phyloP scores from a whole-genome alignment of 2,888 invertebrate genomes.

The Myathropa florea region DNA sequence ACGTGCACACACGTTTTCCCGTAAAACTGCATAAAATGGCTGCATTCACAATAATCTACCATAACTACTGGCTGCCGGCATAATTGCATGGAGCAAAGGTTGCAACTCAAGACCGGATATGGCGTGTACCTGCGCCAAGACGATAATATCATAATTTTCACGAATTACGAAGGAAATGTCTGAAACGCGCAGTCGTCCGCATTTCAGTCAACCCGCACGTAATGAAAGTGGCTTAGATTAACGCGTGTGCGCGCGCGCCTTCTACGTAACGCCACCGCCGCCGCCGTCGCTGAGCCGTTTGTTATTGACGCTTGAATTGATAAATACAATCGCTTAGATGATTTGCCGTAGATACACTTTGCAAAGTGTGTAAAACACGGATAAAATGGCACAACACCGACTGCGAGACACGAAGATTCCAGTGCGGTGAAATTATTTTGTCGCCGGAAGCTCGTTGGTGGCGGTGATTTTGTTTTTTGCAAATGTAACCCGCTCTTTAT shows the following conservation, averaged over 20 bases:
- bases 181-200: slow-evolving; percentile 1
- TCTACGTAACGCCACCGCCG: slow-evolving; percentile 8
- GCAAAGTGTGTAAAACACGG: not conserved
- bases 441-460: not conserved
- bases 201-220: slow-evolving; percentile 13
- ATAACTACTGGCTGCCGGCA: not conserved
- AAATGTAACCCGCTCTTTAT: not conserved
- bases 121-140: slow-evolving; percentile 19
- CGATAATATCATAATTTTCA: slow-evolving; percentile 34
- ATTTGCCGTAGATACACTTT: not conserved
- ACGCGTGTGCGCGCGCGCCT: slow-evolving; percentile 1
- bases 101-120: slow-evolving; percentile 48
- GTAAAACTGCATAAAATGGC: slow-evolving; percentile 14
- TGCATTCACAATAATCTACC: not conserved
- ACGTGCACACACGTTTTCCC: slow-evolving; percentile 1
- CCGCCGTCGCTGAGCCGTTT: not conserved
- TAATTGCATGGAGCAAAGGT: slow-evolving; percentile 48
- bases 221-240: slow-evolving; percentile 55
- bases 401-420: not conserved
- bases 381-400: not conserved
- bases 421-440: no score
- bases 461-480: not conserved
- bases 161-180: not conserved
- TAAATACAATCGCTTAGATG: slow-evolving; percentile 22
- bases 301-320: slow-evolving; percentile 35